Evolutionary conservation across 2,797 vertebrate species (phyloP), one percentile per base, ranked within the genome.

Genomic region (Triplophysa bombifrons): DNA sequence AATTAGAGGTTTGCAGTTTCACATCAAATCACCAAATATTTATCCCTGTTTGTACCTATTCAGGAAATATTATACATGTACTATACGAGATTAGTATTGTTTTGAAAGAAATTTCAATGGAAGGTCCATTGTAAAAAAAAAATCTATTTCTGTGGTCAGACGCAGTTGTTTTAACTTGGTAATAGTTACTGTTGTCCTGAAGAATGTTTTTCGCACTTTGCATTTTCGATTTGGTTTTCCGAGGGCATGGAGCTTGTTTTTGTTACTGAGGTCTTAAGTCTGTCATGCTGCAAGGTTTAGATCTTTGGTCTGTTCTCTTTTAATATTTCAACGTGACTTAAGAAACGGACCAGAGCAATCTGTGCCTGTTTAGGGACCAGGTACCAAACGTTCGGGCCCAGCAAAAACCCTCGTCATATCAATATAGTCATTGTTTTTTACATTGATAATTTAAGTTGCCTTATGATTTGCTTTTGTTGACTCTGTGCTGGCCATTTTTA

Each of bases 341-440:
- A 71, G 12, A 76, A 74, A 50, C 68, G 56, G 56, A 90, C 93
- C 92, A 93, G 92, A 25, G 41, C 30, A 41, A 25, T 51, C 17
- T 25, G 61, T 20, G 12, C 58, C 19, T 58, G 14, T 65, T 20
- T 30, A 41, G 22, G 64, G 8, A 67, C 88, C 96, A 89, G 95
- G 20, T 56, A 61, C 50, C 8, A 17, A 50, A 51, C 56, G 25
- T 48, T 41, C 70, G 65, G 30, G 50, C 69, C 70, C 46, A 70
- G 55, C 41, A 76, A 70, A 51, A 70, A 51, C 50, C 30, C 17
- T 66, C 67, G 30, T 38, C 69, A 85, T 84, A 84, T 85, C 80
- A 67, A 20, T 20, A 8, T 69, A 67, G n/a, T 64, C 10, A 38
- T 68, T 71, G 61, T 69, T 63, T 80, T 27, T 41, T 64, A 73